Evolutionary conservation across 2,888 invertebrate species (phyloP), one percentile per base, ranked within the genome.

Genomic region (Tachina fera): DNA sequence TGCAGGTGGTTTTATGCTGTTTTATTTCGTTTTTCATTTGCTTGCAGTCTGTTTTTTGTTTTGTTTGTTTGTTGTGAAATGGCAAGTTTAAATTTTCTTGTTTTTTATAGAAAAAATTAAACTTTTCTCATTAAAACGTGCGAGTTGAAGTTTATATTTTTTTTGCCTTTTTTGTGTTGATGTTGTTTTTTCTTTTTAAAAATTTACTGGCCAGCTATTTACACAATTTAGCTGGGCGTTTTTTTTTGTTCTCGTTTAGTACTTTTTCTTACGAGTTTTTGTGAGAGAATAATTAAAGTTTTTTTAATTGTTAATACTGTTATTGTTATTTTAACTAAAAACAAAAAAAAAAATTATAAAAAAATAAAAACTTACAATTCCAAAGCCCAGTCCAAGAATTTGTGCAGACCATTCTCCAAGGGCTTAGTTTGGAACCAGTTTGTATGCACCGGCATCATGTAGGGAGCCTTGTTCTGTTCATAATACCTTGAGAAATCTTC

Each of bases 401-500:
- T 97, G 88, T 96, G 96, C 1, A 98, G 93, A 22, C 97, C 98
- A 82, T 94, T 94, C 91, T 97, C 97, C 13, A 97, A 93, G 89
- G 95, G 96, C 90, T 96, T 97, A 89, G 96, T 97, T 91, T 96
- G 97, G 94, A 98, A 98, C 98, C 98, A 98, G 93, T 98, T 98
- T 1, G 98, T 98, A 91, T 98, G 98, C 95, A 98, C 96, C 0
- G 98, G 96, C 97, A 98, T 97, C 97, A 97, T 97, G 92, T 98
- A 98, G 0, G 97, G 97, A 1, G 97, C 97, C 86, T 96, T 94
- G 92, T 97, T 97, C 92, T 97, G 97, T 45, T 96, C 96, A 90
- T 97, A 97, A 92, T 96, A 95, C 41, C 97, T 94, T 85, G 94
- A 95, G 93, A 98, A 98, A 92, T 98, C 98, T 93, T 97, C 97